Conservation (phyloP, 2,113 vertebrate species). For the Alethe castanea region DNA sequence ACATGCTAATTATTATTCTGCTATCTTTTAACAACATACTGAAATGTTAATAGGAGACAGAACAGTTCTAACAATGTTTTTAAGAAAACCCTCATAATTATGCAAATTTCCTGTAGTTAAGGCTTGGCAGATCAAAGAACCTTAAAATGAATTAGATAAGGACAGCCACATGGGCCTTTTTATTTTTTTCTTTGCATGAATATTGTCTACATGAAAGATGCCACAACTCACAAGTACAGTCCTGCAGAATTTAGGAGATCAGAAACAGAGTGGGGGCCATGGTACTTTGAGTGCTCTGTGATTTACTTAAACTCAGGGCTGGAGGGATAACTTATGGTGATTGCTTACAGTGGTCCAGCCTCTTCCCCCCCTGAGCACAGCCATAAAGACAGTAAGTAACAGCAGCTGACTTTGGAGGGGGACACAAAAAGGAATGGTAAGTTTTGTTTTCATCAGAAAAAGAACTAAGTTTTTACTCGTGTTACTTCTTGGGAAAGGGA, state of each 20-base stretch:
- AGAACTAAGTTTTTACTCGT: background rate
- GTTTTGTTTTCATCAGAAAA: background rate
- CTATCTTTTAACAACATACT: slow-evolving; percentile 39
- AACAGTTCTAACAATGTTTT: slow-evolving; percentile 28
- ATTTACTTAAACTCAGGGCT: background rate
- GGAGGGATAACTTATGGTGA: background rate
- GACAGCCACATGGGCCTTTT: background rate
- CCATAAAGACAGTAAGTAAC: background rate
- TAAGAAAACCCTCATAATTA: background rate
- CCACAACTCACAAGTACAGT: background rate
- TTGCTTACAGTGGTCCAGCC: background rate
- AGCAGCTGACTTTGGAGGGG: background rate
- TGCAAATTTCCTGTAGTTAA: slow-evolving; percentile 39
- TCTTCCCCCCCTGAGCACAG: background rate
- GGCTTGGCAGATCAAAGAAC: slow-evolving; percentile 45
- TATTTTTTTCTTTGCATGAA: background rate
- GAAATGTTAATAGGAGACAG: slow-evolving; percentile 19
- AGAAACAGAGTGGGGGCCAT: background rate
- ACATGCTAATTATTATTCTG: background rate
- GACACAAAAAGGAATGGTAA: background rate
- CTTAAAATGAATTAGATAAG: slow-evolving; percentile 29
- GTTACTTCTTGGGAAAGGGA: background rate
- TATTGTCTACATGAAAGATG: background rate
- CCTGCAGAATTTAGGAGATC: background rate
- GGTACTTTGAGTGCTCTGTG: background rate